Conservation (phyloP, 2,888 invertebrate genomes). For the Torymus texanus region DNA sequence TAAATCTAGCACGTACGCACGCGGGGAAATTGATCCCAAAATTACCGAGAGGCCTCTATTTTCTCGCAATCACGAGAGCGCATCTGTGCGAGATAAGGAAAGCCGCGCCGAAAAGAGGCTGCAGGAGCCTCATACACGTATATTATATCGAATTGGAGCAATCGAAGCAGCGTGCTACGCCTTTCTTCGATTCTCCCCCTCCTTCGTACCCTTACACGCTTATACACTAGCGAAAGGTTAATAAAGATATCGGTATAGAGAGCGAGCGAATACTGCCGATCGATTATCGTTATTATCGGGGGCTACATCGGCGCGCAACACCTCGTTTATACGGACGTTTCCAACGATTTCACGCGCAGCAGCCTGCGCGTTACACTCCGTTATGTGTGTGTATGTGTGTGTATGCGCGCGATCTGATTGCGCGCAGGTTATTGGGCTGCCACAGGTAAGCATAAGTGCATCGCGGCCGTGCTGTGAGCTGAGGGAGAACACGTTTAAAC, state of each 20-base stretch:
- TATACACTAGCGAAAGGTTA: not conserved
- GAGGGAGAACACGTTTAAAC: too few relatives aligned
- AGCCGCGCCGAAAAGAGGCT: not conserved
- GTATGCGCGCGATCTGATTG: too few relatives aligned
- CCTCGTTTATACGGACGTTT: slow-evolving; percentile 18
- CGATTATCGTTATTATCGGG: slow-evolving; percentile 36
- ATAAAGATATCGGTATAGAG: slow-evolving; percentile 9
- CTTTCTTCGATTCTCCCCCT: slow-evolving; percentile 5
- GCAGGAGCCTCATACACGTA: not conserved
- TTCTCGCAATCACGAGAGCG: not conserved
- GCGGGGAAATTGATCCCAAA: not conserved
- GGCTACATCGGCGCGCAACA: not conserved
- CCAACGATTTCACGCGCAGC: slow-evolving; percentile 8
- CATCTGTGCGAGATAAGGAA: too few relatives aligned
- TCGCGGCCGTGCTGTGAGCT: too few relatives aligned
- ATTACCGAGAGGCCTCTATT: not conserved
- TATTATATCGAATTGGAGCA: slow-evolving; percentile 9
- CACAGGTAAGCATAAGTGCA: too few relatives aligned
- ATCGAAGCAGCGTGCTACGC: not conserved
- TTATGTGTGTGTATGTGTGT: not conserved
- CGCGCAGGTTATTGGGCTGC: too few relatives aligned
- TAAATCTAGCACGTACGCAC: not conserved
- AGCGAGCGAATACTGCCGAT: not conserved
- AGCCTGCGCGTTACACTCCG: slow-evolving; percentile 2
- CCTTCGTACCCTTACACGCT: not conserved